Conservation (phyloP, 2,888 invertebrate species). For the Drosophila buzzatii region DNA sequence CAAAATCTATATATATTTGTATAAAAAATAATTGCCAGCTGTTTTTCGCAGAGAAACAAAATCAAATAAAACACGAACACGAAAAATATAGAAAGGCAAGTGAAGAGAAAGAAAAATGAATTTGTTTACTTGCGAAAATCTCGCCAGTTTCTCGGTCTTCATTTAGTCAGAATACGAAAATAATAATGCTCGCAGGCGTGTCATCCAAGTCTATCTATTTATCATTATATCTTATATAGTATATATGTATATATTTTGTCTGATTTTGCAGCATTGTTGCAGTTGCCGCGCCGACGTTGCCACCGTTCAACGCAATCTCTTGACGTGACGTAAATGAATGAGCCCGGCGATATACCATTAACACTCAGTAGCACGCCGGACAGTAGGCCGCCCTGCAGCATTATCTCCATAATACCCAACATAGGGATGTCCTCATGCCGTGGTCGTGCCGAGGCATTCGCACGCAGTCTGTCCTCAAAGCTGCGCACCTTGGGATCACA, state of each 20-base stretch:
- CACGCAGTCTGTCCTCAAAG: conserved; percentile 91
- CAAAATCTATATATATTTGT: background rate
- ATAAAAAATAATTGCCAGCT: conserved; percentile 47
- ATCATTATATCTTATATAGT: conserved; percentile 3
- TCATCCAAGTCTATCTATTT: conserved; percentile 27
- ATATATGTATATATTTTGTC: background rate
- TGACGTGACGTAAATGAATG: conserved; percentile 84
- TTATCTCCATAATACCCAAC: conserved; percentile 89
- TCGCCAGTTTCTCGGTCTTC: conserved; percentile 19
- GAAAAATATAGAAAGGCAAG: background rate
- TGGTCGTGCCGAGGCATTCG: conserved; percentile 92
- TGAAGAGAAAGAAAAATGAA: conserved; percentile 50
- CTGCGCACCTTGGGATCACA: conserved; percentile 89
- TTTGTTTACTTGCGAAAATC: conserved; percentile 61
- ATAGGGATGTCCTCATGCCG: conserved; percentile 91
- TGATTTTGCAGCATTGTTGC: conserved; percentile 61
- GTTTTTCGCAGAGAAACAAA: conserved; percentile 18
- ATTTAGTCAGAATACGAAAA: conserved; percentile 41
- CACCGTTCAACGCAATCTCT: conserved; percentile 22
- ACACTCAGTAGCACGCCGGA: conserved; percentile 81
- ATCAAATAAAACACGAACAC: background rate
- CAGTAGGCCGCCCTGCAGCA: conserved; percentile 88
- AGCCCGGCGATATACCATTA: conserved; percentile 83
- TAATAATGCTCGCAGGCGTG: conserved; percentile 35
- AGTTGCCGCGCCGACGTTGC: conserved; percentile 52